A percentile compares a stretch with the other conserved stretches of the same genome.
These are phyloP conservation scores for Oscheius myriophilus DNA, from an alignment of 2,888 invertebrate species.

Conservation along the genomic window DNA sequence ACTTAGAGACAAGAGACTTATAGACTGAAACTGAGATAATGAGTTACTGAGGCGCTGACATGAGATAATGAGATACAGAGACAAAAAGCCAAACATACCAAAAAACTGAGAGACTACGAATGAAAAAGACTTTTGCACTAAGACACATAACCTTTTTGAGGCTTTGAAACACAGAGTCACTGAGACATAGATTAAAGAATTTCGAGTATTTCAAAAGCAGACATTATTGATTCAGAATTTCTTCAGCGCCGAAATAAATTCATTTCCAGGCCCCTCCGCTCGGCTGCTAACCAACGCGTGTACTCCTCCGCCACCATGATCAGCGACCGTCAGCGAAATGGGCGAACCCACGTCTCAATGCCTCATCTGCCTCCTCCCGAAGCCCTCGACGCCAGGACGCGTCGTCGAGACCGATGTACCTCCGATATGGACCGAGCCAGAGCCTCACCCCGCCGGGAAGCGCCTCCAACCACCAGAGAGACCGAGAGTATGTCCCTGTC, in stretches of 20 bases:
- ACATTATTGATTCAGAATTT: no score
- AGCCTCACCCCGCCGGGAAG: constrained; percentile 11
- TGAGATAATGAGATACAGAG: no score
- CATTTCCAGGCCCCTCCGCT: constrained; percentile 53
- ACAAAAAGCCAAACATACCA: no score
- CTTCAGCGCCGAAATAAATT: background rate
- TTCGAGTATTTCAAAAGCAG: no score
- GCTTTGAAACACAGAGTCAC: no score
- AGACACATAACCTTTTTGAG: no score
- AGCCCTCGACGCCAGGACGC: constrained; percentile 56
- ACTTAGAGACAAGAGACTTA: no score
- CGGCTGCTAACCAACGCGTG: constrained; percentile 40
- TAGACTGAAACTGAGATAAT: no score
- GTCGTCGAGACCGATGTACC: constrained; percentile 39
- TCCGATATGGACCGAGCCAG: constrained; percentile 32
- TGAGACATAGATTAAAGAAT: no score
- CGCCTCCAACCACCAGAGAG: background rate
- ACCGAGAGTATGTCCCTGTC: constrained; percentile 60
- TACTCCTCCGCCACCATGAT: constrained; percentile 46
- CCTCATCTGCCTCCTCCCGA: constrained; percentile 50
- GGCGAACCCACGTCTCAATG: constrained; percentile 44
- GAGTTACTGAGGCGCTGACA: no score
- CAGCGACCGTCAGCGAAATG: constrained; percentile 36
- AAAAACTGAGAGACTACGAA: no score
- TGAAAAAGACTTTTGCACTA: no score